Conservation (phyloP, 2,113 vertebrate species). For the Pluvianellus socialis region DNA sequence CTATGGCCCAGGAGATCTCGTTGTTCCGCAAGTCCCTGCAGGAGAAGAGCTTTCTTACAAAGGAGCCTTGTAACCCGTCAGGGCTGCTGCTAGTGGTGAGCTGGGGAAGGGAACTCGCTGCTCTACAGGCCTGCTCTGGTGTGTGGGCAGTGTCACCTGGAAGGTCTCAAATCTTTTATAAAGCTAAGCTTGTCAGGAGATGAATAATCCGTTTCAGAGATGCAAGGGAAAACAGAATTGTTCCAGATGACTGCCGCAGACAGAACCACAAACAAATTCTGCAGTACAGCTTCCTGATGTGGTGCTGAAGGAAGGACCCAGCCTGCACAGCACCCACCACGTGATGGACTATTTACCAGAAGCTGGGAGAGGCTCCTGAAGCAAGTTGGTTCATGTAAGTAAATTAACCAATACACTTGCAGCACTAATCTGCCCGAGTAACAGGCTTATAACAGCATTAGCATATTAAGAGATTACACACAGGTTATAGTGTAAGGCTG, state of each 20-base stretch:
- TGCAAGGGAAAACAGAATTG: background rate
- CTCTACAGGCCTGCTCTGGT: too few species aligned
- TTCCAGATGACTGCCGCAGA: background rate
- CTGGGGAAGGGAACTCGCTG: background rate
- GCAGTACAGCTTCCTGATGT: background rate
- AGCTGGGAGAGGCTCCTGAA: slow-evolving; percentile 21
- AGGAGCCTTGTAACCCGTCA: background rate
- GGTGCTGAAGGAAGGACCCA: background rate
- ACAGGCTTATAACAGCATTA: slow-evolving; percentile 36
- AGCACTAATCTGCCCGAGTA: slow-evolving; percentile 37
- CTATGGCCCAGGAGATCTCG: slow-evolving; percentile 86
- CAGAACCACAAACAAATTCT: slow-evolving; percentile 13
- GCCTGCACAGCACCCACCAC: background rate
- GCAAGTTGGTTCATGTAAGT: slow-evolving; percentile 34
- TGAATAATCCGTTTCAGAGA: background rate
- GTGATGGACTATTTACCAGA: background rate
- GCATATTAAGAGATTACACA: slow-evolving; percentile 60
- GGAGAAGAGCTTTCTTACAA: background rate
- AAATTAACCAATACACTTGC: slow-evolving; percentile 44
- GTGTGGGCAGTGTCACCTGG: background rate
- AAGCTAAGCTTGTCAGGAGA: background rate
- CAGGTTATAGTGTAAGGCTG: slow-evolving; percentile 1
- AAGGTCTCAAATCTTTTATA: background rate
- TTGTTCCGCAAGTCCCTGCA: slow-evolving; percentile 84
- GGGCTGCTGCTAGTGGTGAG: background rate